Percentiles rank a stretch among this genome's conserved stretches.
phyloP scores from a whole-genome alignment of 2,113 vertebrate species.

The Mesitornis unicolor region DNA sequence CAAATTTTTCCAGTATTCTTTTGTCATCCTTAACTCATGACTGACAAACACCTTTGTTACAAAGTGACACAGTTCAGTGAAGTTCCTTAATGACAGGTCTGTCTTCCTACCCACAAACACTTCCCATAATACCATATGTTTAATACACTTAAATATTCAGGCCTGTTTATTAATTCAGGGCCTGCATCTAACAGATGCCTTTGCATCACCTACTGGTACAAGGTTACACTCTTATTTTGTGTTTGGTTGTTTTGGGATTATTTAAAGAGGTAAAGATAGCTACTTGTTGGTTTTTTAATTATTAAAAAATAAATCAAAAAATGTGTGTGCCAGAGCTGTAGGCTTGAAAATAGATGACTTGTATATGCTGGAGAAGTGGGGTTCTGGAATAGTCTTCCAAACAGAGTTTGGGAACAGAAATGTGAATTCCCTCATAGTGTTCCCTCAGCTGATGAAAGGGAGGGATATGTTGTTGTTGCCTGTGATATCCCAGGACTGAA shows the following conservation, averaged over 20 bases:
- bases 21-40: background rate
- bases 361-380: background rate
- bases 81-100: background rate
- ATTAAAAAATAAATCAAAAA: background rate
- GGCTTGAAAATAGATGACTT: background rate
- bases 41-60: background rate
- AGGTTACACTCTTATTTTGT: background rate
- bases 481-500: background rate
- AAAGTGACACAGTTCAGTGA: background rate
- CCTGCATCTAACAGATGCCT: background rate
- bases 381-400: background rate
- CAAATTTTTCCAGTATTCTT: background rate
- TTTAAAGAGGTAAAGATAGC: background rate
- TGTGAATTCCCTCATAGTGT: background rate
- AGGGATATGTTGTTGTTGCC: too few species aligned
- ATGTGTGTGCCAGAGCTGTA: background rate
- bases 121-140: background rate
- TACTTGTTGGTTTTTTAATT: background rate
- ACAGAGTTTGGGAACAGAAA: background rate
- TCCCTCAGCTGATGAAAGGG: background rate
- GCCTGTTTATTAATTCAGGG: background rate
- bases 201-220: background rate
- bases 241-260: background rate
- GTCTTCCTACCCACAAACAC: background rate
- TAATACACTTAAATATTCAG: background rate